These are phyloP conservation scores for Epinephelus awoara DNA, from an alignment of 2,797 vertebrate genomes.

Conservation along the genomic window DNA sequence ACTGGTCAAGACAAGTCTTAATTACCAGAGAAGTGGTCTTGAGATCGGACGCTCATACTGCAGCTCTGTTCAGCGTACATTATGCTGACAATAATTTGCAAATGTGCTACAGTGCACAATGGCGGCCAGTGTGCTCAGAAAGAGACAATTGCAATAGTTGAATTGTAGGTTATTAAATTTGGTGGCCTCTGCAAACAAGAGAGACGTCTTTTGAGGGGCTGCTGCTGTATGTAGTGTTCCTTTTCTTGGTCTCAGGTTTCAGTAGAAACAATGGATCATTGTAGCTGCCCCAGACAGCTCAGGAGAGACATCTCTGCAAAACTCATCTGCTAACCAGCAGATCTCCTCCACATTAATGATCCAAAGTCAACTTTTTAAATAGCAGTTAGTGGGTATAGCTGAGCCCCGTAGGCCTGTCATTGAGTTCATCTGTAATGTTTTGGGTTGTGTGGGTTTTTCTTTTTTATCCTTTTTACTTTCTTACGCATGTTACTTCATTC, in stretches of 20 bases:
- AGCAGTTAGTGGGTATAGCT: slow-evolving; percentile 5
- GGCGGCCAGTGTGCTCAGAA: slow-evolving; percentile 49
- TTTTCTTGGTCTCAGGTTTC: slow-evolving; percentile 92
- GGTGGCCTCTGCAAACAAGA: slow-evolving; percentile 77
- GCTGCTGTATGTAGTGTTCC: slow-evolving; percentile 87
- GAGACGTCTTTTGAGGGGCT: slow-evolving; percentile 70
- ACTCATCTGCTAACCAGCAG: slow-evolving; percentile 87
- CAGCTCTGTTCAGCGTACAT: slow-evolving; percentile 42
- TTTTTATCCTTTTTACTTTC: background rate
- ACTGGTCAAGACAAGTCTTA: slow-evolving; percentile 16
- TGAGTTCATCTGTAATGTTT: background rate
- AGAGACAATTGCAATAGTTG: slow-evolving; percentile 72
- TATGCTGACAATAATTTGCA: slow-evolving; percentile 56
- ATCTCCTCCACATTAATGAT: slow-evolving; percentile 50
- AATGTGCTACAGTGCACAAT: slow-evolving; percentile 61
- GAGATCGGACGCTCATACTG: slow-evolving; percentile 1
- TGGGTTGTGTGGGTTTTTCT: background rate
- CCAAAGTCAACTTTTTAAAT: slow-evolving; percentile 30
- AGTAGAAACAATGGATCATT: slow-evolving; percentile 90
- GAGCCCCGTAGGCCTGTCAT: background rate
- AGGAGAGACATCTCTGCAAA: slow-evolving; percentile 91
- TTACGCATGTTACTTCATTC: background rate
- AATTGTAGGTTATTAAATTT: slow-evolving; percentile 77
- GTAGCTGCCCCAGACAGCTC: slow-evolving; percentile 88
- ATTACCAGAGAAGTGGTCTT: slow-evolving; percentile 8